Percentiles rank a stretch among this genome's conserved stretches.
phyloP scores from a whole-genome alignment of 1,140 invertebrate species.

The Formica selysi region DNA sequence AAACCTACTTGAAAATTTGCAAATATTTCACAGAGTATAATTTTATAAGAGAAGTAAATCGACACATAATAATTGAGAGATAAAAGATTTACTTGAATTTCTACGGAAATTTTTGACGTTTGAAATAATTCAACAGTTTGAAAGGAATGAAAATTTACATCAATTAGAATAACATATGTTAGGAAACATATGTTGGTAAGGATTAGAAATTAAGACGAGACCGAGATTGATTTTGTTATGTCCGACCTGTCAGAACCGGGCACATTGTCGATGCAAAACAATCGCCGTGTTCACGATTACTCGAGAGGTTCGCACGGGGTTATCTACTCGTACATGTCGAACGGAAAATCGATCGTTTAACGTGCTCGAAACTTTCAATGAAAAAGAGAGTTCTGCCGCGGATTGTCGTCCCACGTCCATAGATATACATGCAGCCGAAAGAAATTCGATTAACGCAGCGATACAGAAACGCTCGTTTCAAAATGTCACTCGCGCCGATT shows the following conservation, averaged over 20 bases:
- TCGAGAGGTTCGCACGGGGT: conserved; percentile 26
- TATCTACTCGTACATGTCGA: not conserved
- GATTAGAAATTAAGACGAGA: conserved; percentile 6
- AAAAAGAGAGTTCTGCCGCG: not conserved
- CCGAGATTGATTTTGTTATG: conserved; percentile 56
- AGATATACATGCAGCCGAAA: conserved; percentile 15
- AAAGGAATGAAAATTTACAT: not conserved
- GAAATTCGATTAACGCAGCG: conserved; percentile 62
- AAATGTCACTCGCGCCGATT: not conserved
- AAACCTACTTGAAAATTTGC: too few species aligned
- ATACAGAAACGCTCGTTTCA: not conserved
- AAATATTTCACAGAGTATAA: too few species aligned
- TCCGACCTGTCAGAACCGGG: conserved; percentile 36
- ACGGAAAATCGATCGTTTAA: conserved; percentile 66
- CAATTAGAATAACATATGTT: not conserved
- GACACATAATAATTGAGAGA: not conserved
- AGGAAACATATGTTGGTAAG: not conserved
- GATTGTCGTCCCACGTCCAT: not conserved
- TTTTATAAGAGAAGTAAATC: not conserved
- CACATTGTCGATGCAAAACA: conserved; percentile 56
- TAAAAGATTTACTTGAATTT: not conserved
- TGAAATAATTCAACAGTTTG: conserved; percentile 19
- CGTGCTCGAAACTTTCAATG: conserved; percentile 63
- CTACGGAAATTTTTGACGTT: not conserved
- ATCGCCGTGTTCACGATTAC: conserved; percentile 60